Conservation (phyloP, 2,797 vertebrate species). For the Clarias platycephalus region DNA sequence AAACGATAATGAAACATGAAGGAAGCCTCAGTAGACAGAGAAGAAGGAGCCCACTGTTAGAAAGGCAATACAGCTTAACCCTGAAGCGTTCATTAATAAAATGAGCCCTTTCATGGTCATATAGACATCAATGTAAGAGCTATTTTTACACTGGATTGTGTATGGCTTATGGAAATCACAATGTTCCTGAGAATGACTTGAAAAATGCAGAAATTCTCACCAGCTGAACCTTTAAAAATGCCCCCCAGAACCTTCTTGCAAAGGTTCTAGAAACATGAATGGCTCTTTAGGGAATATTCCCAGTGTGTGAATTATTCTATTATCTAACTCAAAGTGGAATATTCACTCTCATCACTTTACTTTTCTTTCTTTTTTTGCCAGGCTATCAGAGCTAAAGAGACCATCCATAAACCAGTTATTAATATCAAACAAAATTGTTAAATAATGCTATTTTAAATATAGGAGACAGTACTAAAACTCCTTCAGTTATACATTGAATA, state of each 20-base stretch:
- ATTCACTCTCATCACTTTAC: not conserved
- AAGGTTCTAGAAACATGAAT: not conserved
- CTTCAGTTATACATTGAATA: too few species aligned
- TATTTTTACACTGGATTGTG: conserved; percentile 7
- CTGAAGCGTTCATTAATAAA: conserved; percentile 37
- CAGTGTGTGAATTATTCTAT: not conserved
- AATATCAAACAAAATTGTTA: conserved; percentile 39
- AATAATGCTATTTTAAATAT: not conserved
- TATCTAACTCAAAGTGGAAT: not conserved
- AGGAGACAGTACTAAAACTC: not conserved
- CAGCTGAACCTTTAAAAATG: not conserved
- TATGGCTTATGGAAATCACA: not conserved
- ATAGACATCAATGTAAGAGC: not conserved
- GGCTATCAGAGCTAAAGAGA: not conserved
- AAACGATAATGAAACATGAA: conserved; percentile 64
- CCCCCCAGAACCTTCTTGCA: not conserved
- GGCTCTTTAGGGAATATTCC: not conserved
- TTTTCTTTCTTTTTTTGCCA: not conserved
- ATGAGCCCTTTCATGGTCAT: conserved; percentile 13
- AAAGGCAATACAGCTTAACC: conserved; percentile 27
- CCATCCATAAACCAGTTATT: not conserved
- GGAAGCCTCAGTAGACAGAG: conserved; percentile 57
- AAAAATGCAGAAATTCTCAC: not conserved
- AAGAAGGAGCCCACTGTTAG: conserved; percentile 64
- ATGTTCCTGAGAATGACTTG: not conserved